phyloP scores from a whole-genome alignment of 2,113 vertebrate species.

The Mus pahari region DNA sequence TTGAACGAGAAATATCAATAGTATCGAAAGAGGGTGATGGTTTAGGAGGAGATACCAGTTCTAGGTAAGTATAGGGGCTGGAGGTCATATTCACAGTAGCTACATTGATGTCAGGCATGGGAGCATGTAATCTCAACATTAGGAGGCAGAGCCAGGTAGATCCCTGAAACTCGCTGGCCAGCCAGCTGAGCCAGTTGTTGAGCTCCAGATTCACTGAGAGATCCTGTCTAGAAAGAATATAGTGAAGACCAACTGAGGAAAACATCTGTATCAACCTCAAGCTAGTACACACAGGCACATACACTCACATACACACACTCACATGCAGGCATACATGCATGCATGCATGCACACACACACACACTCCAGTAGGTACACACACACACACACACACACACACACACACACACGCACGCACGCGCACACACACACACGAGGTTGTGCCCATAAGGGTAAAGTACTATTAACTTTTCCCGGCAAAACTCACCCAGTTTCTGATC shows the following conservation, averaged over 20 bases:
- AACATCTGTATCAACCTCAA: background rate
- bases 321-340: no score
- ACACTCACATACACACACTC: background rate
- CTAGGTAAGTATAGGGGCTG: no score
- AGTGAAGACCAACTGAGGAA: background rate
- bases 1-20: constrained; percentile 72
- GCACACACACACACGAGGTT: background rate
- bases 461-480: constrained; percentile 62
- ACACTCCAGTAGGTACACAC: background rate
- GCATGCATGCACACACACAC: background rate
- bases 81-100: background rate
- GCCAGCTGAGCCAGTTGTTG: background rate
- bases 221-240: background rate
- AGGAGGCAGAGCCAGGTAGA: background rate
- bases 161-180: background rate
- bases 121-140: background rate
- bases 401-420: no score
- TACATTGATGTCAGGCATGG: no score
- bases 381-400: no score
- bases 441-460: constrained; percentile 38
- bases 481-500: constrained; percentile 74
- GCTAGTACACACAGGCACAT: background rate
- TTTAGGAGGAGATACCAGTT: background rate
- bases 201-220: background rate
- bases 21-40: background rate